Conservation (phyloP, 2,888 invertebrate species). For the Sepioteuthis lessoniana region DNA sequence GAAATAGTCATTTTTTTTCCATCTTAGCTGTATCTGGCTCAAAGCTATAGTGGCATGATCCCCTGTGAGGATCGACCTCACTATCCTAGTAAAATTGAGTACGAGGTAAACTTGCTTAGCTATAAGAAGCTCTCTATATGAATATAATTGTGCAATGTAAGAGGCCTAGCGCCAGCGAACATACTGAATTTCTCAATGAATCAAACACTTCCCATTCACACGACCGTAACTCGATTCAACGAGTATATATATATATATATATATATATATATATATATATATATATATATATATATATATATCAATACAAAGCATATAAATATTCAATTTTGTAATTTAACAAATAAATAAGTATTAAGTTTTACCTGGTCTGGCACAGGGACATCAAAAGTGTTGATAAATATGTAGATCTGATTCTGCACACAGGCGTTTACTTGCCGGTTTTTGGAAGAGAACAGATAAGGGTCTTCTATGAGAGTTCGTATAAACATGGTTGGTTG, state of each 20-base stretch:
- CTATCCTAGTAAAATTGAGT: background rate
- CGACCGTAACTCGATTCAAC: background rate
- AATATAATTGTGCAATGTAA: background rate
- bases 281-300: background rate
- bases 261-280: background rate
- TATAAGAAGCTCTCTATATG: too few species aligned
- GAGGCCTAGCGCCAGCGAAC: background rate
- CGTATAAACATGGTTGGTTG: too few species aligned
- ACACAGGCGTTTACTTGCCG: background rate
- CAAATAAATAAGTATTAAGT: background rate
- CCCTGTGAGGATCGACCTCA: background rate
- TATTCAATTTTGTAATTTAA: background rate
- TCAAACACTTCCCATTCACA: background rate
- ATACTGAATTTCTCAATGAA: background rate
- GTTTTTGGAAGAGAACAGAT: too few species aligned
- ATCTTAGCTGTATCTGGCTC: background rate
- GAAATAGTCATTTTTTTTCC: too few species aligned
- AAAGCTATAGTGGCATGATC: background rate
- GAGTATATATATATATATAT: background rate
- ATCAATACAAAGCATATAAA: background rate
- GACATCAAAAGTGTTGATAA: background rate
- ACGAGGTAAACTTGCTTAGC: background rate
- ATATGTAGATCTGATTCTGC: background rate
- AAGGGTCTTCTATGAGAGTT: too few species aligned
- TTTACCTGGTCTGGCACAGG: background rate